Percentiles rank a stretch among this genome's conserved stretches.
phyloP scores from a whole-genome alignment of 2,888 invertebrate genomes.

The Thymelicus lineola region DNA sequence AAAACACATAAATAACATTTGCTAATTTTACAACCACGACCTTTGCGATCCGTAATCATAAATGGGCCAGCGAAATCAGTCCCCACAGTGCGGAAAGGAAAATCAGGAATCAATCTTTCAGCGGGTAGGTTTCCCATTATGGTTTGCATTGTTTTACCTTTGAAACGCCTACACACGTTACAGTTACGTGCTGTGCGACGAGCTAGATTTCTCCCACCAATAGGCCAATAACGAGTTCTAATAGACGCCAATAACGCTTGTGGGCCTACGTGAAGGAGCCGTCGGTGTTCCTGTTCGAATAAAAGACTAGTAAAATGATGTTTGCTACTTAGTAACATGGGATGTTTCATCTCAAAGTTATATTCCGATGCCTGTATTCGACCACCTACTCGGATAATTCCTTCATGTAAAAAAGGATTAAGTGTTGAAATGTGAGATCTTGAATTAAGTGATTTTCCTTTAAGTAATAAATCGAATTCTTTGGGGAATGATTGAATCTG shows the following conservation, averaged over 20 bases:
- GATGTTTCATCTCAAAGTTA: constrained; percentile 4
- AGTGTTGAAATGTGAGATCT: constrained; percentile 2
- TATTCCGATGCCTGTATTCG: constrained; percentile 5
- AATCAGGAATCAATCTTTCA: constrained; percentile 26
- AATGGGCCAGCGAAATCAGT: constrained; percentile 39
- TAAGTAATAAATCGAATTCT: constrained; percentile 16
- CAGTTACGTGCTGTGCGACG: no score
- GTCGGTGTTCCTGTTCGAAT: no score
- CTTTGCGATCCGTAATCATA: constrained; percentile 40
- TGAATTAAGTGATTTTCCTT: constrained; percentile 18
- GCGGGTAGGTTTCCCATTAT: no score
- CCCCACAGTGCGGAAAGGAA: constrained; percentile 40
- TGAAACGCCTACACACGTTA: neutral
- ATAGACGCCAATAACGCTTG: no score
- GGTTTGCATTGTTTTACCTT: neutral
- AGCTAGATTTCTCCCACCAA: no score
- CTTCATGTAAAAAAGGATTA: constrained; percentile 6
- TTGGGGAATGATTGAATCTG: constrained; percentile 4
- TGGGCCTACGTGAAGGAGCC: no score
- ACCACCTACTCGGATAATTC: constrained; percentile 2
- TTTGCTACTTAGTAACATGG: constrained; percentile 1
- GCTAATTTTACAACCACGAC: constrained; percentile 38
- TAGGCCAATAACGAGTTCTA: no score
- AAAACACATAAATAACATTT: no score
- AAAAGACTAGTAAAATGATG: neutral